Base-by-base conservation (phyloP, 2,797 vertebrate species). In the Brachyrhaphis roseni region DNA sequence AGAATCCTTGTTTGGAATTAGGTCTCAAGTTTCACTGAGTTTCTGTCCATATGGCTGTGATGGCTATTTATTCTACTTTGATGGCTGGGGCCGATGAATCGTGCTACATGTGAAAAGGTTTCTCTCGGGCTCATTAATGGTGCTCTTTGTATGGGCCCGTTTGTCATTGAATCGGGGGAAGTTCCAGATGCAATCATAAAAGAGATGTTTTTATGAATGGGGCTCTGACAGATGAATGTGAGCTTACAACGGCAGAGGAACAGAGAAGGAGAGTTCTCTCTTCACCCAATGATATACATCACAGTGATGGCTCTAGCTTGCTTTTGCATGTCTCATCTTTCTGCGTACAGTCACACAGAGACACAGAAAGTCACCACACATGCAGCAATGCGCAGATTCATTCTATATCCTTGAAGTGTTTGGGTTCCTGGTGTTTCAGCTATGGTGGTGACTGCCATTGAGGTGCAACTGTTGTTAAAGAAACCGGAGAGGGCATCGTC, bases 201-300 rank as follows among this genome's bases (percentile, higher is more conserved):
- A 89, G 94, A 92, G 91, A 93, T 91, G 90, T 93, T 87, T 92
- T 90, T 86, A 91, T 94, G 93, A 95, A 94, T 93, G 89, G 88
- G 72, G 71, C 91, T 75, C 84, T 93, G 93, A 93, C 81, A 87
- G 94, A 92, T 82, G 82, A 88, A 87, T 90, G 84, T 83, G 88
- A 89, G 90, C 88, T 89, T 86, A 91, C 91, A 90, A 82, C 78
- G 34, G 76, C 84, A 92, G 85, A 84, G 89, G 82, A 91, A 81
- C 82, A 87, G 87, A 87, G 89, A 81, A 90, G 83, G 73, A 26
- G 85, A 76, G 81, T 84, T 90, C 92, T 91, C 78, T 94, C 88
- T 76, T 90, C 92, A 88, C 82, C 82, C 75, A 10, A 10, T 55
- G 84, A 93, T 86, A 91, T 84, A 81, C 85, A 92, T 91, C 89